phyloP scores from a whole-genome alignment of 2,888 invertebrate genomes.

The Tetheella fluctuosa region DNA sequence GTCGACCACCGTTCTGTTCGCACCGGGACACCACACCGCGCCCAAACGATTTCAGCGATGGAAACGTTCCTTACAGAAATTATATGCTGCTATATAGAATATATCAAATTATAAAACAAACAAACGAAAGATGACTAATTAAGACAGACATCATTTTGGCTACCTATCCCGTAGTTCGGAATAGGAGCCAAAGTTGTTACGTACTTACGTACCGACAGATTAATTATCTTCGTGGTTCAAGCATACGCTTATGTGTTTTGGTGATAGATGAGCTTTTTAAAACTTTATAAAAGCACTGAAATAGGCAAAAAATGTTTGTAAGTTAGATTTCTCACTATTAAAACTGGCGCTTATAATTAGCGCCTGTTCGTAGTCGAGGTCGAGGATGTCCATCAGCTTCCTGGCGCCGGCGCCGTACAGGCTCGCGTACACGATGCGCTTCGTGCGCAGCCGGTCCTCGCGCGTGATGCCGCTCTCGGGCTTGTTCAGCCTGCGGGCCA shows the following conservation, averaged over 20 bases:
- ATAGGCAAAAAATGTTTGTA: no score
- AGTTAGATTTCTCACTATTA: conserved; percentile 52
- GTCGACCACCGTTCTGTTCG: conserved; percentile 45
- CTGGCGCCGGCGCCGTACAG: conserved; percentile 79
- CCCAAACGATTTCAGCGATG: conserved; percentile 66
- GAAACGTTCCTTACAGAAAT: conserved; percentile 64
- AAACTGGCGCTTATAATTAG: conserved; percentile 62
- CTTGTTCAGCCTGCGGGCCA: conserved; percentile 59
- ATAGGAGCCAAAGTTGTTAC: no score
- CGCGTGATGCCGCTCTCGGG: conserved; percentile 41
- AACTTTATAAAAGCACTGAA: no score
- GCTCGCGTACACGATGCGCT: conserved; percentile 78
- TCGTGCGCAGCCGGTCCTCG: conserved; percentile 75
- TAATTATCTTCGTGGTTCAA: no score
- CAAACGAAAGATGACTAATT: not conserved
- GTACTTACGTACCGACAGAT: no score
- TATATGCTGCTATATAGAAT: not conserved
- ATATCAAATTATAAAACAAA: no score
- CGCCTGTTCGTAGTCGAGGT: conserved; percentile 57
- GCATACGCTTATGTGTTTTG: no score
- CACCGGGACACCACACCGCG: conserved; percentile 53
- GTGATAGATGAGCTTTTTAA: no score
- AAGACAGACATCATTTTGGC: no score
- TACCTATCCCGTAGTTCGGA: no score
- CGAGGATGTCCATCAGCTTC: conserved; percentile 69